Evolutionary conservation across 2,888 invertebrate genomes (phyloP), one percentile per base, ranked within the genome.

Genomic region (Sphaerophoria taeniata): DNA sequence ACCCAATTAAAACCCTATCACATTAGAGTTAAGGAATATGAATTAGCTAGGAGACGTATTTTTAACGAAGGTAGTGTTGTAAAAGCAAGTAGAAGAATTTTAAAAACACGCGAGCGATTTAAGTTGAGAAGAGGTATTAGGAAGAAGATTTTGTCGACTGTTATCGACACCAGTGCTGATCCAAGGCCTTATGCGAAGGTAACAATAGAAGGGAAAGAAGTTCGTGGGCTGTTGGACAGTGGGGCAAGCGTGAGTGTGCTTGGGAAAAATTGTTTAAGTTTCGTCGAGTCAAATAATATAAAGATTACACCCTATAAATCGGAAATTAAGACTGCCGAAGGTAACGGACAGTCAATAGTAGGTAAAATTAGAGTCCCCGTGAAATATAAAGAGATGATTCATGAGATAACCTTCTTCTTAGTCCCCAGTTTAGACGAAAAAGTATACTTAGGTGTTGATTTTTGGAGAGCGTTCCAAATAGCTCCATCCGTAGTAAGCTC

Each of bases 381-480:
- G 3, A 24, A 4, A 3, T 53, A 39, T 14, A 60, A 60, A 12
- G 16, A 43, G 0, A 0, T 0, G 0, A 24, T 4, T 5, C 5
- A 24, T 0, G 1, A 11, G 0, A 11, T 60, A 2, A 60, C 24
- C 0, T 43, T 60, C n/a, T 60, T 12, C 11, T 16, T 58, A 6
- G 55, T 33, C 3, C 58, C 58, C 7, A 11, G 16, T 58, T n/a
- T 58, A 0, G 58, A 58, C n/a, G 16, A 43, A 11, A 39, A 39
- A 0, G 4, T 60, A 0, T 60, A 43, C 3, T 43, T 60, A 11
- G 60, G 60, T 3, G 24, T 60, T 1, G 39, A 43, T 1, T 60
- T 60, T 6, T 60, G 43, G 60, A 12, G 24, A 5, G 36, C 34
- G 3, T 56, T 56, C 34, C 56, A 56, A n/a, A 14, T 58, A 14